Percentiles rank a stretch among this genome's conserved stretches.
These are phyloP conservation scores for Oncorhynchus clarkii DNA, from an alignment of 2,113 vertebrate genomes.

Conservation along the genomic window DNA sequence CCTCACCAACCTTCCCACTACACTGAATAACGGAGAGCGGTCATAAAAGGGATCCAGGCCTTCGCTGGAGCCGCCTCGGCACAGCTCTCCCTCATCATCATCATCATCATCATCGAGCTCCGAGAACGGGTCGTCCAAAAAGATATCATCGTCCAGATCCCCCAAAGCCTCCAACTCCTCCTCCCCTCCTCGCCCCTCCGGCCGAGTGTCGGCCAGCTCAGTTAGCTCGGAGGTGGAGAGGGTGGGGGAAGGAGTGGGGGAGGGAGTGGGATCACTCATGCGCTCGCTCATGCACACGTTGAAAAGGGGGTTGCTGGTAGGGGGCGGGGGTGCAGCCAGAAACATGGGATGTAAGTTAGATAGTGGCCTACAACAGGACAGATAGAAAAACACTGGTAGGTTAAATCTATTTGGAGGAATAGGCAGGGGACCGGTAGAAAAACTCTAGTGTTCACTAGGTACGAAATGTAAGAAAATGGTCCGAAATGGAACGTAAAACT, in stretches of 20 bases:
- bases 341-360: slow-evolving; percentile 83
- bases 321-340: slow-evolving; percentile 79
- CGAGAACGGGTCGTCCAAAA: slow-evolving; percentile 87
- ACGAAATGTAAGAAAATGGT: too few species aligned
- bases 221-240: slow-evolving; percentile 96
- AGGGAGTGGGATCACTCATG: slow-evolving; percentile 95
- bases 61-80: slow-evolving; percentile 76
- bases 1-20: slow-evolving; percentile 99
- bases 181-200: slow-evolving; percentile 84
- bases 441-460: too few species aligned
- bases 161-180: slow-evolving; percentile 81
- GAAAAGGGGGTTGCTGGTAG: slow-evolving; percentile 94
- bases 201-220: slow-evolving; percentile 89
- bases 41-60: slow-evolving; percentile 99
- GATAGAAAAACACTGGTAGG: slow-evolving; percentile 39
- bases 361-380: slow-evolving; percentile 71
- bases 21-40: slow-evolving; percentile 99
- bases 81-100: slow-evolving; percentile 68
- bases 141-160: slow-evolving; percentile 85
- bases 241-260: slow-evolving; percentile 85
- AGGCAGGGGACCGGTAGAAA: too few species aligned
- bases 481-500: too few species aligned
- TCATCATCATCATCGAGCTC: slow-evolving; percentile 75
- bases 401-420: too few species aligned
- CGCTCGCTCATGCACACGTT: slow-evolving; percentile 98